phyloP scores from a whole-genome alignment of 1,140 invertebrate species.

The Heliconius himera region DNA sequence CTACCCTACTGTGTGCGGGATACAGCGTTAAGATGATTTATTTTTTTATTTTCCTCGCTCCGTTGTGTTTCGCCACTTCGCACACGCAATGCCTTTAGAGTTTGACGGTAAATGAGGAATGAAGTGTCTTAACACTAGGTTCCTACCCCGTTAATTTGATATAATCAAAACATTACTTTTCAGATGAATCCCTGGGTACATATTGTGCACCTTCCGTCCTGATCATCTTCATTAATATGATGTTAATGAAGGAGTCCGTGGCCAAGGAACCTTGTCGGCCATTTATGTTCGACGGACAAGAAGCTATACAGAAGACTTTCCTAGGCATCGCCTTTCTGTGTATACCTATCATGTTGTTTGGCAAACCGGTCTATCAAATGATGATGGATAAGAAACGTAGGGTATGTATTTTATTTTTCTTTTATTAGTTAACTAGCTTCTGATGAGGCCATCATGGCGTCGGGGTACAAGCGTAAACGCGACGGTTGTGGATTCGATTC shows the following conservation, averaged over 20 bases:
- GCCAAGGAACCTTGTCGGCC: constrained; percentile 69
- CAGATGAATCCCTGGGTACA: constrained; percentile 73
- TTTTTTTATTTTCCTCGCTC: too few relatives aligned
- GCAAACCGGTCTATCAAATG: constrained; percentile 93
- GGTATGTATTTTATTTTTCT: constrained; percentile 38
- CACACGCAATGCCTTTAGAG: too few relatives aligned
- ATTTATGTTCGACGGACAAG: constrained; percentile 88
- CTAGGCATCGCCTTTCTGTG: constrained; percentile 92
- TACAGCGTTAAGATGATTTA: too few relatives aligned
- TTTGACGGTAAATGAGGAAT: too few relatives aligned
- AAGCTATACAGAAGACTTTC: constrained; percentile 90
- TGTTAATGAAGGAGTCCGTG: constrained; percentile 86
- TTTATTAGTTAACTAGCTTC: background rate
- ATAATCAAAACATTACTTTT: background rate
- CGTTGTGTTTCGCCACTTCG: too few relatives aligned
- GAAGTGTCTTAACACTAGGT: too few relatives aligned
- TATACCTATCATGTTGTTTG: constrained; percentile 97
- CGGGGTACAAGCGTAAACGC: background rate
- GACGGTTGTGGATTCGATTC: too few relatives aligned
- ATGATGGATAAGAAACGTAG: constrained; percentile 71
- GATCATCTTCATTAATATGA: constrained; percentile 97
- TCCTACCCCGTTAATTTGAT: too few relatives aligned
- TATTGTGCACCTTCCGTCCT: constrained; percentile 93
- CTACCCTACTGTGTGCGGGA: too few relatives aligned
- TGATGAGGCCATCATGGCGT: too few relatives aligned